These are phyloP conservation scores for Dynastes tityus DNA, from an alignment of 2,888 invertebrate species.

Conservation along the genomic window DNA sequence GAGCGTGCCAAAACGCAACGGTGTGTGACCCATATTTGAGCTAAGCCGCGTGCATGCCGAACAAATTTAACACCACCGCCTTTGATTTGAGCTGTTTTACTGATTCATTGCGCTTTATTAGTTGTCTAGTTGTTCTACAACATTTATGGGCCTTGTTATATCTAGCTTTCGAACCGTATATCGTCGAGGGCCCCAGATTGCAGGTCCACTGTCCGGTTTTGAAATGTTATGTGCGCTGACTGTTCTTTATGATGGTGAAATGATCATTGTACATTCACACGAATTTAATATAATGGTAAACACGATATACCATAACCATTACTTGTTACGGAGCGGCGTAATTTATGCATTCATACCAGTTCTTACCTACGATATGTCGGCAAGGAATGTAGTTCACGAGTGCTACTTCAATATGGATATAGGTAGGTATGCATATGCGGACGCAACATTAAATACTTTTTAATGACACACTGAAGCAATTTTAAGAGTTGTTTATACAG, in stretches of 20 bases:
- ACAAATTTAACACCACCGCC: slow-evolving; percentile 67
- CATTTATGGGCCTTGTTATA: slow-evolving; percentile 51
- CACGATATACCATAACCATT: slow-evolving; percentile 46
- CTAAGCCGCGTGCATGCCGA: slow-evolving; percentile 62
- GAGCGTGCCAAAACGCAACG: slow-evolving; percentile 66
- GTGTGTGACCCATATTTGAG: slow-evolving; percentile 66
- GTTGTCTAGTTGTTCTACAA: slow-evolving; percentile 55
- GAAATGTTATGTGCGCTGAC: slow-evolving; percentile 51
- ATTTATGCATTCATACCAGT: slow-evolving; percentile 39
- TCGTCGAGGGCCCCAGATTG: slow-evolving; percentile 40
- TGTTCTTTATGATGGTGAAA: slow-evolving; percentile 48
- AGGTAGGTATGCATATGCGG: slow-evolving; percentile 2
- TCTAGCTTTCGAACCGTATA: slow-evolving; percentile 42
- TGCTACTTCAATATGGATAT: background rate
- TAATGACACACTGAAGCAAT: slow-evolving; percentile 5
- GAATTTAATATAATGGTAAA: slow-evolving; percentile 50
- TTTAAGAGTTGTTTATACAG: slow-evolving; percentile 1
- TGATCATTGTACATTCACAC: slow-evolving; percentile 47
- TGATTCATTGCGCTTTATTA: slow-evolving; percentile 66
- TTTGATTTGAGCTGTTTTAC: slow-evolving; percentile 64
- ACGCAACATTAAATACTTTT: slow-evolving; percentile 36
- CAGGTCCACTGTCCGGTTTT: slow-evolving; percentile 48
- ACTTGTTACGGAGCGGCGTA: slow-evolving; percentile 10
- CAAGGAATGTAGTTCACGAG: slow-evolving; percentile 30
- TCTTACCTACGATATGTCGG: slow-evolving; percentile 30